phyloP scores from a whole-genome alignment of 2,113 vertebrate genomes.

The Columba janthina region DNA sequence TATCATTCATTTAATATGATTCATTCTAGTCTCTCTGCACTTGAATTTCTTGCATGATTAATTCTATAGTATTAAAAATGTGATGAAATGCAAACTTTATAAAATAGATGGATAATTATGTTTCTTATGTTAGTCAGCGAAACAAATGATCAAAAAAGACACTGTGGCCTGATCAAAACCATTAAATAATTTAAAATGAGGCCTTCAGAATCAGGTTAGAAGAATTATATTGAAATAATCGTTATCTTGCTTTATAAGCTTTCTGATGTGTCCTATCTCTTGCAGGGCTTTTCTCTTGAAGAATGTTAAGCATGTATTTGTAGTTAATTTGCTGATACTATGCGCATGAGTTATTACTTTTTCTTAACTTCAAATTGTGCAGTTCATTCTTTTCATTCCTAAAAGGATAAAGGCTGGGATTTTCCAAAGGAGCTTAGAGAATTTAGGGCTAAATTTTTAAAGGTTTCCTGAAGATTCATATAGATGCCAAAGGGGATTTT shows the following conservation, averaged over 20 bases:
- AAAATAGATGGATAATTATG: constrained; percentile 66
- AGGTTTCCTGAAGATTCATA: constrained; percentile 29
- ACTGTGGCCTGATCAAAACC: constrained; percentile 52
- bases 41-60: constrained; percentile 67
- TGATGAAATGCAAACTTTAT: constrained; percentile 65
- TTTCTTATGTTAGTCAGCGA: constrained; percentile 51
- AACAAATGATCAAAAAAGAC: constrained; percentile 42
- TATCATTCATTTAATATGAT: constrained; percentile 46
- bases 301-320: constrained; percentile 72
- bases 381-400: constrained; percentile 57
- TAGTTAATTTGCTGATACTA: constrained; percentile 74
- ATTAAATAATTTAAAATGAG: constrained; percentile 69
- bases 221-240: constrained; percentile 70
- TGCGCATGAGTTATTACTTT: constrained; percentile 63
- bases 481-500: constrained; percentile 52
- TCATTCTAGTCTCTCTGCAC: constrained; percentile 53
- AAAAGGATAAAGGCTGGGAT: constrained; percentile 57
- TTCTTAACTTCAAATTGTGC: constrained; percentile 52
- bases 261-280: constrained; percentile 67
- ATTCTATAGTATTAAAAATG: constrained; percentile 64
- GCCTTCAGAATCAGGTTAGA: constrained; percentile 65
- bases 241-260: constrained; percentile 67
- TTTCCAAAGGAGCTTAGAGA: constrained; percentile 67
- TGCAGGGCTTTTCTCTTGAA: constrained; percentile 61
- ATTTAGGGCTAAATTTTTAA: constrained; percentile 63